Evolutionary conservation across 2,797 vertebrate species (phyloP).

Genomic region (Philypnodon macrostomus): DNA sequence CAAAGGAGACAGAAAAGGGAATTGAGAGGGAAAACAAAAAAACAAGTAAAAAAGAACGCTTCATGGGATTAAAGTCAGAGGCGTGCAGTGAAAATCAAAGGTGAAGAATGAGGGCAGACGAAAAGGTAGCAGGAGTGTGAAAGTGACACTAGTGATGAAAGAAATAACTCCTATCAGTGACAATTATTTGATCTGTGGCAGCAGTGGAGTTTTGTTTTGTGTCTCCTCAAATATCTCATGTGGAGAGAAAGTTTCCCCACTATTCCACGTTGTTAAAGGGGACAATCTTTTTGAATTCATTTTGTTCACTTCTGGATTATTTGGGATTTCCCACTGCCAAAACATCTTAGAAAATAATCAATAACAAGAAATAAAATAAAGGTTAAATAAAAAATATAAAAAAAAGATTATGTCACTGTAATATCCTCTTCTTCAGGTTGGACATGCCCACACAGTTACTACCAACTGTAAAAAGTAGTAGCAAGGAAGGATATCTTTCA

Average conservation of each 20-base stretch:
- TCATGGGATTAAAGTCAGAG: conserved; percentile 41
- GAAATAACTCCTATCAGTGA: conserved; percentile 15
- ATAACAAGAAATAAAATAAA: too few relatives aligned
- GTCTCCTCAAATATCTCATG: conserved; percentile 13
- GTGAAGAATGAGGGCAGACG: conserved; percentile 30
- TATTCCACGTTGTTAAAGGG: conserved; percentile 1
- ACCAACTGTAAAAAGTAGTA: too few relatives aligned
- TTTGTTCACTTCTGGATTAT: conserved; percentile 4
- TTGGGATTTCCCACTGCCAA: too few relatives aligned
- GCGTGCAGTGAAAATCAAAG: conserved; percentile 23
- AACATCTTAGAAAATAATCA: too few relatives aligned
- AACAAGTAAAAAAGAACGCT: conserved; percentile 9
- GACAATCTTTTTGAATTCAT: too few relatives aligned
- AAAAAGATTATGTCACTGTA: too few relatives aligned
- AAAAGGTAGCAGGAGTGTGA: conserved; percentile 11
- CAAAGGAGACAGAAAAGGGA: conserved; percentile 26
- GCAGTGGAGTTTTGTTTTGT: conserved; percentile 11
- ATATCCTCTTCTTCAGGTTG: too few relatives aligned
- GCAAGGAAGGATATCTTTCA: too few relatives aligned
- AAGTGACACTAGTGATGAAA: conserved; percentile 36
- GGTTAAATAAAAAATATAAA: too few relatives aligned
- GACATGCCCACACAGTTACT: too few relatives aligned
- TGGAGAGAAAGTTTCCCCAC: background rate
- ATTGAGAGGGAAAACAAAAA: conserved; percentile 27
- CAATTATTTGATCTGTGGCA: conserved; percentile 18